Evolutionary conservation across 2,888 invertebrate genomes (phyloP).

Genomic region (Pherbina coryleti): DNA sequence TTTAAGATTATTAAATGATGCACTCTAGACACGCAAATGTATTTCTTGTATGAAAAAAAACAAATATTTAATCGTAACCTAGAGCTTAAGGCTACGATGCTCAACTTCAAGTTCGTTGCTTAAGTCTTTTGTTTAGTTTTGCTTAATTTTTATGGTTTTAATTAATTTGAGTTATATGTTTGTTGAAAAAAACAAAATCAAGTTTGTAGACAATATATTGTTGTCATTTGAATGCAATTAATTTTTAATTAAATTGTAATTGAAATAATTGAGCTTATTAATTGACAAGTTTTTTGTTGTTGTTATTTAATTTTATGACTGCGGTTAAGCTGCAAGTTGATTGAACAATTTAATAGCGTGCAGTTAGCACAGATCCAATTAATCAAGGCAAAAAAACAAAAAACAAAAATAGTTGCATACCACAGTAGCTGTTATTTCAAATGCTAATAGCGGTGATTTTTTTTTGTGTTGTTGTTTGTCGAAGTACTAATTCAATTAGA

Average conservation of each 20-base stretch:
- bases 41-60: not conserved
- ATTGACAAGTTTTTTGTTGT: not conserved
- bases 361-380: not conserved
- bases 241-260: constrained; percentile 1
- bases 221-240: not conserved
- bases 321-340: not conserved
- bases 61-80: not conserved
- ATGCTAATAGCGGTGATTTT: not conserved
- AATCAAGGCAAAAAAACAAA: not conserved
- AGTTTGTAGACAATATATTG: not conserved
- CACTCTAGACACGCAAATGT: constrained; percentile 3
- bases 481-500: constrained; percentile 54
- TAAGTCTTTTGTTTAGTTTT: constrained; percentile 40
- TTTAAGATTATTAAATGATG: not conserved
- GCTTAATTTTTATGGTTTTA: not conserved
- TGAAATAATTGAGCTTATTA: not conserved
- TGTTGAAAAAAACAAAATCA: not conserved
- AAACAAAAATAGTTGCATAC: not conserved
- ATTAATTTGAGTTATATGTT: not conserved
- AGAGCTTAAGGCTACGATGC: not conserved
- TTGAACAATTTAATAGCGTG: not conserved
- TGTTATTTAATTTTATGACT: not conserved
- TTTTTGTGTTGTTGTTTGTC: not conserved
- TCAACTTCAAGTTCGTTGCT: constrained; percentile 43
- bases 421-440: not conserved